A percentile compares a stretch with the other conserved stretches of the same genome.
phyloP scores from a whole-genome alignment of 2,797 vertebrate species.

The Etheostoma perlongum region DNA sequence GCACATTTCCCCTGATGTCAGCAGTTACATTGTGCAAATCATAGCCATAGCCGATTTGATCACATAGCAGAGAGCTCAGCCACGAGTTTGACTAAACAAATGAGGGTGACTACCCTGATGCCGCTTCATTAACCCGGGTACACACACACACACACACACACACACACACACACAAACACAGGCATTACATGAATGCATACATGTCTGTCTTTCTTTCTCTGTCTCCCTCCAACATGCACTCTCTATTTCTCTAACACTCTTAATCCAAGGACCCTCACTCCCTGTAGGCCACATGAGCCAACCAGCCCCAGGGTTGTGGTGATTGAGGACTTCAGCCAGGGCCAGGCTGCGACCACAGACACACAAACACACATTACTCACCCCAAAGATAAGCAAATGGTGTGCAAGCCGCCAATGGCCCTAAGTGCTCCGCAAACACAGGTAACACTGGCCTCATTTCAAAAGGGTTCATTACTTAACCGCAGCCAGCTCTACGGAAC shows the following conservation, averaged over 20 bases:
- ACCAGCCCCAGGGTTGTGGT: conserved; percentile 65
- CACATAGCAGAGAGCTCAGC: conserved; percentile 31
- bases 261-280: conserved; percentile 48
- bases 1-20: conserved; percentile 45
- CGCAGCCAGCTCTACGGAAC: conserved; percentile 18
- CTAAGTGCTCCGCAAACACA: conserved; percentile 82
- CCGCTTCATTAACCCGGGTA: conserved; percentile 29
- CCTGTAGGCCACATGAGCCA: conserved; percentile 52
- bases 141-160: background rate
- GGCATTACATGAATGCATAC: conserved; percentile 29
- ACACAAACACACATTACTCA: conserved; percentile 83
- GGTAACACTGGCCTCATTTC: conserved; percentile 70
- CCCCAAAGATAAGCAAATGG: conserved; percentile 84
- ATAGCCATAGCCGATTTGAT: conserved; percentile 26
- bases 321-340: conserved; percentile 80
- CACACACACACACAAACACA: background rate
- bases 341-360: conserved; percentile 77
- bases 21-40: conserved; percentile 59
- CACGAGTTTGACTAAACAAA: conserved; percentile 69
- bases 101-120: conserved; percentile 30
- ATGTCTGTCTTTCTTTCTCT: conserved; percentile 12
- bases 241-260: conserved; percentile 18
- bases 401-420: conserved; percentile 67
- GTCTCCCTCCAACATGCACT: conserved; percentile 9
- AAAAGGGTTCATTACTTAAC: conserved; percentile 61